Percentiles rank a stretch among this genome's conserved stretches.
Conservation (phyloP, 2,888 invertebrate species). For the Smittia aterrima region DNA sequence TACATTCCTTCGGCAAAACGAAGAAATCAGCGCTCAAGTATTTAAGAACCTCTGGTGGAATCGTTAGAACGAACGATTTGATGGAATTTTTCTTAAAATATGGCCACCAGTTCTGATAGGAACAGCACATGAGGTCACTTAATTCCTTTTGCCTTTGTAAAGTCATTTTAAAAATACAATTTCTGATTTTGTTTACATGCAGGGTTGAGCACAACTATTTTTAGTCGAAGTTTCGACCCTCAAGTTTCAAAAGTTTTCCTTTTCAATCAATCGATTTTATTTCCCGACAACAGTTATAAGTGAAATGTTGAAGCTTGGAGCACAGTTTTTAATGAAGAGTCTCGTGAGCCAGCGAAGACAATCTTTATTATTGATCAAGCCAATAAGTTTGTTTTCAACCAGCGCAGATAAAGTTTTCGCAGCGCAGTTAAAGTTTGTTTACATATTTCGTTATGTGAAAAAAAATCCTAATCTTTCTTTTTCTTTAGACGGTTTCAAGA, state of each 20-base stretch:
- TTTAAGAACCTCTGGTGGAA: conserved; percentile 43
- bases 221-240: background rate
- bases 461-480: background rate
- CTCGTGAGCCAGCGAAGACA: background rate
- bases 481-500: conserved; percentile 22
- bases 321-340: background rate
- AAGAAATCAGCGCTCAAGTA: conserved; percentile 44
- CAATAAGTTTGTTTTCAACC: too few species aligned
- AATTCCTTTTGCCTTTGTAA: background rate
- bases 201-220: too few species aligned
- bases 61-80: conserved; percentile 40
- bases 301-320: background rate
- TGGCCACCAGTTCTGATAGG: conserved; percentile 43
- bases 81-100: conserved; percentile 44
- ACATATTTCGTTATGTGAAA: background rate
- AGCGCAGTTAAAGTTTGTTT: background rate
- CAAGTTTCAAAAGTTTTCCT: background rate
- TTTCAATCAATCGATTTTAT: background rate
- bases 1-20: conserved; percentile 45
- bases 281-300: background rate
- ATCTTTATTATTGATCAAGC: background rate
- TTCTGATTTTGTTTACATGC: too few species aligned
- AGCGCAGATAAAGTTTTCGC: background rate
- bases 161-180: background rate
- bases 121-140: conserved; percentile 37